Conservation (phyloP, 1,140 invertebrate genomes). For the Leptopilina clavipes region DNA sequence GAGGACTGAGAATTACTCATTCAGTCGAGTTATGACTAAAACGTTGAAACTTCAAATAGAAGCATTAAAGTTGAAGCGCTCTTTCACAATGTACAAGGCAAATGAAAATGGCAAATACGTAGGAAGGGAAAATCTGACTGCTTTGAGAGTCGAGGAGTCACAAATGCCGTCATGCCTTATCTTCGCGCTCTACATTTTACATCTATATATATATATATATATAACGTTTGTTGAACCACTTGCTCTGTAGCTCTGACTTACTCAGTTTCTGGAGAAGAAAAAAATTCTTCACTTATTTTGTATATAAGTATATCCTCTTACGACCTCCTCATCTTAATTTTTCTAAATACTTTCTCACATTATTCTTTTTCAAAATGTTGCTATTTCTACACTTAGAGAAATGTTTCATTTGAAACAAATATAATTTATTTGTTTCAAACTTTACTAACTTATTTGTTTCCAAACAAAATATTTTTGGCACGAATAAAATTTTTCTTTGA, state of each 20-base stretch:
- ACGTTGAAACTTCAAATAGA: slow-evolving; percentile 23
- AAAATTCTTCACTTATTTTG: not conserved
- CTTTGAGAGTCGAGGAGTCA: slow-evolving; percentile 40
- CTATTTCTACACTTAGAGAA: no score
- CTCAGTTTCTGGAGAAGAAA: not conserved
- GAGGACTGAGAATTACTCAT: not conserved
- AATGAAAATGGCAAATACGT: slow-evolving; percentile 34
- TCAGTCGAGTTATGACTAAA: slow-evolving; percentile 22
- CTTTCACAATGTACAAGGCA: slow-evolving; percentile 17
- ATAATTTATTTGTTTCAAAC: no score
- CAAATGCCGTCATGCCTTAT: slow-evolving; percentile 61
- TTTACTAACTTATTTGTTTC: no score
- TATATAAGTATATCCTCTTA: not conserved
- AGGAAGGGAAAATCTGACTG: not conserved
- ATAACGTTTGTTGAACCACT: slow-evolving; percentile 61
- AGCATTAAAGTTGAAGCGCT: slow-evolving; percentile 20
- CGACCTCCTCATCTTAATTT: not conserved
- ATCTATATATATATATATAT: no score
- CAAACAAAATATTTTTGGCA: no score
- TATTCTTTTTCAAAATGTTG: not conserved
- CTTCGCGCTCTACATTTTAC: slow-evolving; percentile 61
- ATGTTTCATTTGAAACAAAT: no score
- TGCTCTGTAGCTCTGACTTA: not conserved
- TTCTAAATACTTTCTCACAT: not conserved
- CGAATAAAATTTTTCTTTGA: no score